These are phyloP conservation scores for Dinomys branickii DNA, from an alignment of 2,113 vertebrate genomes.

Conservation along the genomic window DNA sequence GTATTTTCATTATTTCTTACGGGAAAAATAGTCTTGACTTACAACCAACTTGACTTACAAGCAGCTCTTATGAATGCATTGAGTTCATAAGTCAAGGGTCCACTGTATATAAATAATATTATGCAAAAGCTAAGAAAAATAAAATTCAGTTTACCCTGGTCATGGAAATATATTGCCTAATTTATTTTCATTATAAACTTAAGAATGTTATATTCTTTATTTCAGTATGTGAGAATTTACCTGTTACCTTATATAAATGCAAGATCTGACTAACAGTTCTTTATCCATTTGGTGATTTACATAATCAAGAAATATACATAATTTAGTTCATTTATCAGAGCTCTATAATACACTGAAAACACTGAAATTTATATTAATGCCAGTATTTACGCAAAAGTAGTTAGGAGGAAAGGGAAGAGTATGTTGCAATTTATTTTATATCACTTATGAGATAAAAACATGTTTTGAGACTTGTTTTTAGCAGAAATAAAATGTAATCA, in stretches of 20 bases:
- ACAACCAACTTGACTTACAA: not conserved
- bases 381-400: not conserved
- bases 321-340: conserved; percentile 6
- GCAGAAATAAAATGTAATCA: not conserved
- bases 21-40: not conserved
- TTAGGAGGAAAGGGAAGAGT: not conserved
- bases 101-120: not conserved
- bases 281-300: conserved; percentile 5
- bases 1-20: not conserved
- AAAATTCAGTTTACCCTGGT: not conserved
- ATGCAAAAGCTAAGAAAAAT: conserved; percentile 35
- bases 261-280: not conserved
- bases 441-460: not conserved
- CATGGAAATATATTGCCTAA: conserved; percentile 26
- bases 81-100: not conserved
- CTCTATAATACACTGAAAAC: not conserved
- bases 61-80: not conserved
- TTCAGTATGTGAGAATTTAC: not conserved
- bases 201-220: not conserved
- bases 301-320: not conserved
- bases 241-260: not conserved
- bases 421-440: not conserved
- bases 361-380: not conserved
- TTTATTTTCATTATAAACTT: conserved; percentile 53
- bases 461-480: not conserved